Conservation (phyloP, 2,113 vertebrate species). For the Emberiza fucata region DNA sequence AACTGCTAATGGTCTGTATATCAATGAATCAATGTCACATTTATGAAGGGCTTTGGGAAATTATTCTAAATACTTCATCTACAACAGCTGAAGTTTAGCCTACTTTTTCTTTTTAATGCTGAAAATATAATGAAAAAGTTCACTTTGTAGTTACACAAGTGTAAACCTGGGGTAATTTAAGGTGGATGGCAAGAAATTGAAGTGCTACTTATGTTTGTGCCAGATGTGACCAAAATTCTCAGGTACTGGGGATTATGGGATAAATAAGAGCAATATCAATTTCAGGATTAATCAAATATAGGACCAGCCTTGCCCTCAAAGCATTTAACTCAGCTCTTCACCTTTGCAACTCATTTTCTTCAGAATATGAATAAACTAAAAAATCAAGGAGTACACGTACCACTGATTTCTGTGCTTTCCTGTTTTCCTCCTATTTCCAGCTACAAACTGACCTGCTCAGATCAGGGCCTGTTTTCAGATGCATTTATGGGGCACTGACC, state of each 20-base stretch:
- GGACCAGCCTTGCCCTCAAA: neutral
- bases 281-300: neutral
- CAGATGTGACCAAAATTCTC: neutral
- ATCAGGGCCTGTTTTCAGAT: neutral
- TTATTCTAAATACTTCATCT: conserved; percentile 67
- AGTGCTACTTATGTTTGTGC: neutral
- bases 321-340: neutral
- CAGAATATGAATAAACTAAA: neutral
- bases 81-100: conserved; percentile 63
- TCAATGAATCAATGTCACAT: conserved; percentile 78
- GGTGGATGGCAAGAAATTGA: neutral
- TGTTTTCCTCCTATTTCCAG: neutral
- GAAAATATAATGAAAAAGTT: conserved; percentile 45
- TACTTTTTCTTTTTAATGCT: conserved; percentile 54
- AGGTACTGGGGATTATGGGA: neutral
- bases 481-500: neutral
- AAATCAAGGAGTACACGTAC: neutral
- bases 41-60: conserved; percentile 72
- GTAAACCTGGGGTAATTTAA: neutral
- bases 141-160: neutral
- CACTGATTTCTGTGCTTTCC: neutral
- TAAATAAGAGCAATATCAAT: neutral
- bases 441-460: neutral
- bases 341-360: neutral
- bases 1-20: conserved; percentile 72